Percentiles rank a stretch among this genome's conserved stretches.
Evolutionary conservation across 1,140 invertebrate genomes (phyloP).

Genomic region (Oncopeltus fasciatus): DNA sequence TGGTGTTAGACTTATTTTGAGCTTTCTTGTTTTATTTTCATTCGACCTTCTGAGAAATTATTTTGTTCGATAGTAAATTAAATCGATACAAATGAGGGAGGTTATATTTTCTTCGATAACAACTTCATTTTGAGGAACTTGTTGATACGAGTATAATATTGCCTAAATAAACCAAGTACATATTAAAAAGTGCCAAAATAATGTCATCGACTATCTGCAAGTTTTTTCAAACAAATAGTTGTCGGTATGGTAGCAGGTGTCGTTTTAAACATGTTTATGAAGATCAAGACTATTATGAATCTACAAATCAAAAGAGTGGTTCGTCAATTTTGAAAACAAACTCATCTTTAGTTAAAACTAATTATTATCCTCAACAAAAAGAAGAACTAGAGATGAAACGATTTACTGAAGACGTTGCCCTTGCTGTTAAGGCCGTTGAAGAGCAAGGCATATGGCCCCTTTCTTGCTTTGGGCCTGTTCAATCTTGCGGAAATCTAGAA

Average conservation of each 20-base stretch:
- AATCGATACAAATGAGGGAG: no score
- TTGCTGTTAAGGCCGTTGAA: constrained; percentile 8
- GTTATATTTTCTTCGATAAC: background rate
- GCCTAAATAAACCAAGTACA: no score
- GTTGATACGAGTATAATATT: no score
- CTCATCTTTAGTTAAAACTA: background rate
- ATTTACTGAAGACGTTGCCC: background rate
- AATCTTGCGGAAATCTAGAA: constrained; percentile 3
- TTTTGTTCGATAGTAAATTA: no score
- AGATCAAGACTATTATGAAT: background rate
- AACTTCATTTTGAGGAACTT: background rate
- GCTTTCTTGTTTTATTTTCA: background rate
- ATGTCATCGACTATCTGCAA: background rate
- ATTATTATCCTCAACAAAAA: background rate
- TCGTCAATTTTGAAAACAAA: background rate
- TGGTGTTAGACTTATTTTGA: no score
- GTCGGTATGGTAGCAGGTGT: constrained; percentile 10
- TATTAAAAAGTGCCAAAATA: no score
- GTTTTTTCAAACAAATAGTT: constrained; percentile 14
- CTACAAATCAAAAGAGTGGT: background rate
- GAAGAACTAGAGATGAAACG: background rate
- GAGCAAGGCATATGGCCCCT: constrained; percentile 17
- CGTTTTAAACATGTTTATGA: background rate
- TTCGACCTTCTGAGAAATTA: background rate
- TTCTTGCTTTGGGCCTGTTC: constrained; percentile 11